Base-by-base conservation (phyloP, 2,888 invertebrate species). In the Eupithecia inturbata region DNA sequence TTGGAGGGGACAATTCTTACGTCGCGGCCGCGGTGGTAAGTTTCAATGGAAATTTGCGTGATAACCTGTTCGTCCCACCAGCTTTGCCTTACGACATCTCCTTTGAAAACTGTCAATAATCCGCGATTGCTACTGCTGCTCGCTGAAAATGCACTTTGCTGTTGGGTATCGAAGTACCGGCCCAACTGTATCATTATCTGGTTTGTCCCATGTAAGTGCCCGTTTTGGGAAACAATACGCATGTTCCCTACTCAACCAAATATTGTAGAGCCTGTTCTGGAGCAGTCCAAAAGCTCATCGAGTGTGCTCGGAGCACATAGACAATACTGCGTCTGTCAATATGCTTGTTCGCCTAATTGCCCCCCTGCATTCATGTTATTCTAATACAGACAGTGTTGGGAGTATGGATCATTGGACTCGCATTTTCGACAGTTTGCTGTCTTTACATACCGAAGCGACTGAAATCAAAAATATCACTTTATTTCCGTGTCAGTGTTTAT, bases 271-370 rank as follows among this genome's bases (percentile, higher is more conserved):
- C 63, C 63, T 33, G 63, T 33, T 33, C 28, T 19, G 33, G 63
- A 64, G 3, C 63, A 4, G 63, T 64, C 31, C n/a, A n/a, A 62
- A n/a, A 10, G 33, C 33, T 31, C n/a, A 64, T 64, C 33, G 63
- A n/a, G 63, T 64, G 31, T 64, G 63, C 36, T n/a, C n/a, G 22
- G 36, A 64, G 57, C 12, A 4, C 26, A 14, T 26, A 64, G 22
- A 73, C 75, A 75, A 75, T 73, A 66, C 70, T 26, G 33, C 49
- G 75, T 72, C 70, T 73, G 75, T 76, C 73, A 66, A 70, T 72
- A 68, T 39, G 41, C 70, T 60, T 70, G 70, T 73, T 57, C 57
- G 26, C 71, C 72, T 73, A 71, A 76, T 76, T 73, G 73, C 60
- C 53, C 70, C 70, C 49, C 68, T 66, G 60, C 75, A 73, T 76